Base-by-base conservation (phyloP, 2,888 invertebrate genomes). In the Notodonta dromedarius region DNA sequence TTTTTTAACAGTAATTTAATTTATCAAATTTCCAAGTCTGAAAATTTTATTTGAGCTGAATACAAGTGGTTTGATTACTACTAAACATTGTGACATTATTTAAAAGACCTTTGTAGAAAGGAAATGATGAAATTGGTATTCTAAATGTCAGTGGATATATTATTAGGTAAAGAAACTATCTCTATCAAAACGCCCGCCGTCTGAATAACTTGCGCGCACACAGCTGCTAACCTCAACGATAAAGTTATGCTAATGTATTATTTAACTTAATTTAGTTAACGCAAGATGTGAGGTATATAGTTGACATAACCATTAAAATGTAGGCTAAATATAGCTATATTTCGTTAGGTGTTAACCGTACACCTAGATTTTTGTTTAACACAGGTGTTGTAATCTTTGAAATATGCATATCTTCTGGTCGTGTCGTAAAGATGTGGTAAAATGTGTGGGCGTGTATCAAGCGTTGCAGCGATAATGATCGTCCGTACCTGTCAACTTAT, bases 401-500 rank as follows among this genome's bases (percentile, higher is more conserved):
- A 54, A 39, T 54, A 54, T 54, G n/a, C 39, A 39, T 35, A 35
- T 53, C 54, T 54, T 54, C 54, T 54, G 54, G 39, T 39, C 7
- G 39, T 54, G 54, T 54, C 9, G 39, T 11, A 54, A 54, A 39
- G 54, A 54, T 14, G 35, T 54, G 14, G 54, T 9, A 39, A 40
- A 54, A 39, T 39, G 39, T 54, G 39, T 54, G 39, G 54, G 54
- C 39, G 54, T 54, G 54, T 54, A 35, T 54, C 39, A 54, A 54
- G 54, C n/a, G 39, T 54, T 54, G 39, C 39, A 14, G 14, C 39
- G 32, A 14, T 14, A 39, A 54, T 54, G 40, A 54, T 39, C 39
- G 39, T 12, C 39, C 35, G 8, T 8, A 54, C 13, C 9, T 54
- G 54, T 54, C 54, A 54, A 32, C 52, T 50, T 50, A 52, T 35